These are phyloP conservation scores for Marisa cornuarietis DNA, from an alignment of 1,140 invertebrate species.

Conservation along the genomic window DNA sequence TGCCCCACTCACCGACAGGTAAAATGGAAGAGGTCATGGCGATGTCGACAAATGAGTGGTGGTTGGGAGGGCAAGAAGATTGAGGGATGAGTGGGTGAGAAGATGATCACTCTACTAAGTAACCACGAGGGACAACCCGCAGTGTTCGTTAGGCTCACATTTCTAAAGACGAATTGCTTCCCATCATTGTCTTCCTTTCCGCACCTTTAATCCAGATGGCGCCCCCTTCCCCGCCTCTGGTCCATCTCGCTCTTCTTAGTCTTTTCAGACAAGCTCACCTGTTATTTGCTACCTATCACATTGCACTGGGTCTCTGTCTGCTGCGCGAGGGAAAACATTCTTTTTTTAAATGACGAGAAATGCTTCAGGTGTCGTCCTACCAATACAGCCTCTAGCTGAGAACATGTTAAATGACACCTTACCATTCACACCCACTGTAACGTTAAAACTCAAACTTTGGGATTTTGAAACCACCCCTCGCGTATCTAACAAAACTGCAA, in stretches of 20 bases:
- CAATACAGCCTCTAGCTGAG: no score
- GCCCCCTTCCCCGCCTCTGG: background rate
- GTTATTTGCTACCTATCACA: slow-evolving; percentile 5
- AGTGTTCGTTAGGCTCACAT: slow-evolving; percentile 5
- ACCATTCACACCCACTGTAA: no score
- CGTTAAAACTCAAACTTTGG: no score
- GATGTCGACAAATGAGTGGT: background rate
- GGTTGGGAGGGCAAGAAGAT: background rate
- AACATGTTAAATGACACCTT: no score
- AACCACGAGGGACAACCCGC: background rate
- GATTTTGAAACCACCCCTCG: no score
- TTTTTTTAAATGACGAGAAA: background rate
- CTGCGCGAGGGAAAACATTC: background rate
- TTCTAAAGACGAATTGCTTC: slow-evolving; percentile 18
- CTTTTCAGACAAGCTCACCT: background rate
- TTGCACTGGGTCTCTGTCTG: background rate
- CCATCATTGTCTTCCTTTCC: background rate
- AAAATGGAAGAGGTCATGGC: background rate
- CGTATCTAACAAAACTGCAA: no score
- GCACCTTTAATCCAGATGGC: background rate
- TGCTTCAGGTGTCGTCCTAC: background rate
- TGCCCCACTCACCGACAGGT: no score
- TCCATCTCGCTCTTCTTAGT: background rate
- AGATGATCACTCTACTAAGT: background rate
- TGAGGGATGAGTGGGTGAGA: background rate